Conservation (phyloP, 2,888 invertebrate species). For the Sisyra nigra region DNA sequence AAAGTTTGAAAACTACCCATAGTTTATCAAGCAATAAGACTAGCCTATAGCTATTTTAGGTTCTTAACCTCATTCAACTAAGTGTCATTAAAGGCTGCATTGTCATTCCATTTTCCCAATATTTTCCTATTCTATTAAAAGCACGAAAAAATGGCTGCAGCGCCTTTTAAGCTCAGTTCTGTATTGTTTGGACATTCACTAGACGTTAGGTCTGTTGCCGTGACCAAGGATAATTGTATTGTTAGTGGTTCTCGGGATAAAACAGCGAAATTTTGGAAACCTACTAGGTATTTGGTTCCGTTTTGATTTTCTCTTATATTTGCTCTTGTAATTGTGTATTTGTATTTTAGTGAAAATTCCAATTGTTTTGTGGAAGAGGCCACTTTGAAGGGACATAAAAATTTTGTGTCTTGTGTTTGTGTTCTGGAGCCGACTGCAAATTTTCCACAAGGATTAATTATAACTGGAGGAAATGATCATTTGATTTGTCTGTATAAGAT, state of each 20-base stretch:
- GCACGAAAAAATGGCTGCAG: constrained; percentile 5
- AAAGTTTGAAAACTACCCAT: no score
- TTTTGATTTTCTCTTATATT: constrained; percentile 11
- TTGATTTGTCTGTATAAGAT: constrained; percentile 64
- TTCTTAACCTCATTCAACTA: background rate
- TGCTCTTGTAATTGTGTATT: constrained; percentile 10
- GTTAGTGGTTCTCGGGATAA: constrained; percentile 81
- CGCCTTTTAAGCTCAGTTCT: constrained; percentile 59
- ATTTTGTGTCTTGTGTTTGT: constrained; percentile 72
- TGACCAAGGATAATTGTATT: constrained; percentile 49
- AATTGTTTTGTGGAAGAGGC: constrained; percentile 42
- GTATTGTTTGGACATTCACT: constrained; percentile 63
- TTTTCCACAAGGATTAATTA: constrained; percentile 60
- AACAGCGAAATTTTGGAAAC: constrained; percentile 74
- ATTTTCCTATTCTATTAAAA: background rate
- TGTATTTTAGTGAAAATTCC: constrained; percentile 33
- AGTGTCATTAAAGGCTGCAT: constrained; percentile 1
- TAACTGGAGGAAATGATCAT: constrained; percentile 82
- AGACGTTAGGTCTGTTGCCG: constrained; percentile 68
- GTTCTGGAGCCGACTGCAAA: constrained; percentile 52
- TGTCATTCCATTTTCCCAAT: background rate
- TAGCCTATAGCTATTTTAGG: no score
- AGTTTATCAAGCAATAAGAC: no score
- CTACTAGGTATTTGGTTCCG: constrained; percentile 58
- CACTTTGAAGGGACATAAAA: constrained; percentile 63